phyloP scores from a whole-genome alignment of 2,888 invertebrate genomes.

The Microctonus brassicae region DNA sequence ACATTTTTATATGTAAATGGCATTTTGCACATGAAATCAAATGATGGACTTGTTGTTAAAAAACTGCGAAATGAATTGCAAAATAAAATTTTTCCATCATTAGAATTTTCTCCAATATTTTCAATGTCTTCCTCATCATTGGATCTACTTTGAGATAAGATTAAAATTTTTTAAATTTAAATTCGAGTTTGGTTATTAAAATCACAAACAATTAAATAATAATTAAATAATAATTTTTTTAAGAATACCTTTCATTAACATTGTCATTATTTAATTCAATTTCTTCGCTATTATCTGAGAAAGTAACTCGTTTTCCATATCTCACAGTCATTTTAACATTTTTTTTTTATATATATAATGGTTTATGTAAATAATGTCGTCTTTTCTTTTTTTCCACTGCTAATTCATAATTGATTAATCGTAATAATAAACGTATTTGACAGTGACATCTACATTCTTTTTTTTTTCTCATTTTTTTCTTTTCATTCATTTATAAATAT shows the following conservation, averaged over 20 bases:
- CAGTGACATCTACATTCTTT: neutral
- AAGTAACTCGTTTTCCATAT: neutral
- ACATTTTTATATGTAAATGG: conserved; percentile 54
- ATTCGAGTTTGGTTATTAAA: neutral
- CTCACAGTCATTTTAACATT: neutral
- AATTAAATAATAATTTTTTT: neutral
- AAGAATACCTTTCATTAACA: neutral
- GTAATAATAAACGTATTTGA: neutral
- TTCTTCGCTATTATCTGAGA: neutral
- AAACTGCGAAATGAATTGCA: neutral
- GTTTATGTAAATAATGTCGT: neutral
- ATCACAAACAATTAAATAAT: neutral
- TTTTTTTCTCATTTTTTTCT: neutral
- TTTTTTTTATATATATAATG: neutral
- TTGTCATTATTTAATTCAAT: neutral
- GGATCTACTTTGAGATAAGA: neutral
- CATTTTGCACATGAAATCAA: neutral
- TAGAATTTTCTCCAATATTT: neutral
- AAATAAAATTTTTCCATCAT: neutral
- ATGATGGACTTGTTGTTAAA: neutral
- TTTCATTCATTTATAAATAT: neutral
- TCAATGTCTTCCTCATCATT: neutral
- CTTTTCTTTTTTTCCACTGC: neutral
- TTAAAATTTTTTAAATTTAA: neutral
- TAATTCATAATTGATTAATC: neutral